These are phyloP conservation scores for Calameuta filiformis DNA, from an alignment of 2,888 invertebrate species.

Conservation along the genomic window DNA sequence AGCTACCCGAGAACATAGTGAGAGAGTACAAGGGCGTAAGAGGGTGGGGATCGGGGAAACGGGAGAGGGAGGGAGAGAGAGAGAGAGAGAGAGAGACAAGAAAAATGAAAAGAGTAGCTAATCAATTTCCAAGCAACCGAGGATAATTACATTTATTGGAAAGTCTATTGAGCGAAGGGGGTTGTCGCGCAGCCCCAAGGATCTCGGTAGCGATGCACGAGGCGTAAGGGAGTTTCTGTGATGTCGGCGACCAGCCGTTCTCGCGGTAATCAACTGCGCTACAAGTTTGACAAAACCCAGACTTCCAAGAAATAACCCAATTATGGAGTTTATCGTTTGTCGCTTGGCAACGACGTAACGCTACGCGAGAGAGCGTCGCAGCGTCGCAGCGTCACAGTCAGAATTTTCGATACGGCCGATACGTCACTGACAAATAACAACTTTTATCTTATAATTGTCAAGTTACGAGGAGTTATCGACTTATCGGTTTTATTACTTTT, in stretches of 20 bases:
- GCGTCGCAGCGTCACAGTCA: too few relatives aligned
- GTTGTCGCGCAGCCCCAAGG: conserved; percentile 8
- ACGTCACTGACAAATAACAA: too few relatives aligned
- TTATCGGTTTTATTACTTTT: too few relatives aligned
- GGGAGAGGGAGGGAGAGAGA: conserved; percentile 15
- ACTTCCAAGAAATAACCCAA: conserved; percentile 36
- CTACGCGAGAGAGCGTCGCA: too few relatives aligned
- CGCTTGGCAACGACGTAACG: conserved; percentile 6
- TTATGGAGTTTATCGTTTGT: conserved; percentile 38
- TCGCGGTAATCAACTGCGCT: conserved; percentile 32
- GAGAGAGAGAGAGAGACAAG: conserved; percentile 17
- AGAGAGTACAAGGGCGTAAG: conserved; percentile 13
- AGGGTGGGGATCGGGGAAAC: background rate
- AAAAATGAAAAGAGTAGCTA: conserved; percentile 26
- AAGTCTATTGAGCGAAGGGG: conserved; percentile 38
- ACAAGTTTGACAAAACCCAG: conserved; percentile 31
- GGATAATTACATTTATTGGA: conserved; percentile 47
- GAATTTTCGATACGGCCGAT: too few relatives aligned
- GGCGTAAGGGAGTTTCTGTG: conserved; percentile 25
- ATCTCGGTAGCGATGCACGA: conserved; percentile 9
- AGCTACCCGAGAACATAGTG: conserved; percentile 8
- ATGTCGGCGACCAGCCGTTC: conserved; percentile 31
- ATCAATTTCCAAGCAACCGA: conserved; percentile 40
- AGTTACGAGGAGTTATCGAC: too few relatives aligned
- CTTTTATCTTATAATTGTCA: too few relatives aligned